phyloP scores from a whole-genome alignment of 1,140 invertebrate genomes.

The Macrosteles quadrilineatus region DNA sequence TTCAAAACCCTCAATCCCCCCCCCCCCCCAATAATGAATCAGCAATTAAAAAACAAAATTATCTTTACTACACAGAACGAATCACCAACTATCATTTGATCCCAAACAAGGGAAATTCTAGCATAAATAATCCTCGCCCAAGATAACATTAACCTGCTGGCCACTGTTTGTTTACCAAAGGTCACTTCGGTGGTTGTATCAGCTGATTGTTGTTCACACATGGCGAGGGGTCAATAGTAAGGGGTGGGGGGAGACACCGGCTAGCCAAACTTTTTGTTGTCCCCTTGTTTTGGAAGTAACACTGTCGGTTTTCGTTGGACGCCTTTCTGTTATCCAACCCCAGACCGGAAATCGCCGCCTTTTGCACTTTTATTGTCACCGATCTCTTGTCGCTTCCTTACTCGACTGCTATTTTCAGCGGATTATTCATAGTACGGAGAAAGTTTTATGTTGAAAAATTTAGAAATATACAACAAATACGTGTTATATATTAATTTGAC shows the following conservation, averaged over 20 bases:
- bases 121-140: too few species aligned
- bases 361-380: slow-evolving; percentile 26
- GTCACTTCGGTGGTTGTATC: neutral
- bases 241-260: neutral
- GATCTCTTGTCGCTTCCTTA: neutral
- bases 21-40: too few species aligned
- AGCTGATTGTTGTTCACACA: slow-evolving; percentile 9
- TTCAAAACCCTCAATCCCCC: too few species aligned
- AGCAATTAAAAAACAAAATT: too few species aligned
- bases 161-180: neutral
- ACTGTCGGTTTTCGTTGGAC: slow-evolving; percentile 24
- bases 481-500: too few species aligned
- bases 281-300: slow-evolving; percentile 29
- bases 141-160: neutral
- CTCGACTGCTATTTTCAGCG: neutral
- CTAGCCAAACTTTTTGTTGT: slow-evolving; percentile 5
- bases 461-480: too few species aligned
- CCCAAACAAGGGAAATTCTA: too few species aligned
- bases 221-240: slow-evolving; percentile 15
- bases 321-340: slow-evolving; percentile 5
- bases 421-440: too few species aligned
- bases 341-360: slow-evolving; percentile 16
- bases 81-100: too few species aligned
- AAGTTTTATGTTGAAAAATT: too few species aligned
- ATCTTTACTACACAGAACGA: too few species aligned